These are phyloP conservation scores for Phenganax stokvisi DNA, from an alignment of 92 coral and sea anemone species.

Conservation along the genomic window DNA sequence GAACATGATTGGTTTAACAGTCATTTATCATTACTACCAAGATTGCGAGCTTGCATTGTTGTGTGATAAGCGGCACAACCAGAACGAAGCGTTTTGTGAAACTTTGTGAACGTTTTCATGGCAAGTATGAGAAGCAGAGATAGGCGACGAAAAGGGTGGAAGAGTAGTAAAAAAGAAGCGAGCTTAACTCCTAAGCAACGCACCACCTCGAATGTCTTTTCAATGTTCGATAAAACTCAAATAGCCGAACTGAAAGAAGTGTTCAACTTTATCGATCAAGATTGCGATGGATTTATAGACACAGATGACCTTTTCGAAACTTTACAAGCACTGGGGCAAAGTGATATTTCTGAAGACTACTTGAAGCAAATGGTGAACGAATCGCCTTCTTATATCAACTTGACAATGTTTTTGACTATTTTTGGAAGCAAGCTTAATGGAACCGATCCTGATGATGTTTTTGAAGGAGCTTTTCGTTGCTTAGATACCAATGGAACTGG, in stretches of 20 bases:
- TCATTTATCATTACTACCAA: neutral
- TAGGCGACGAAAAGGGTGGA: constrained; percentile 73
- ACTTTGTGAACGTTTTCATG: neutral
- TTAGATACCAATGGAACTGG: constrained; percentile 75
- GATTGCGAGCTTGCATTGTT: neutral
- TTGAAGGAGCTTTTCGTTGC: constrained; percentile 77
- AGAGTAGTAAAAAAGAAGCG: constrained; percentile 1
- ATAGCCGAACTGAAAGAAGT: constrained; percentile 94
- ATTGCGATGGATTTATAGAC: constrained; percentile 96
- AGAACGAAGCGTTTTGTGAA: neutral
- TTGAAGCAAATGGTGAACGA: constrained; percentile 77
- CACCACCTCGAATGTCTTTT: constrained; percentile 91
- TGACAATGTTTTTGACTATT: constrained; percentile 91
- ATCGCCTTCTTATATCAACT: constrained; percentile 82
- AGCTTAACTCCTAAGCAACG: constrained; percentile 52
- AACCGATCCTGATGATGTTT: constrained; percentile 94
- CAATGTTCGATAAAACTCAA: constrained; percentile 95
- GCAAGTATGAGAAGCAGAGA: constrained; percentile 44
- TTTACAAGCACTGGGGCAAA: constrained; percentile 85
- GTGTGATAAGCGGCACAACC: neutral
- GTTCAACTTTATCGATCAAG: constrained; percentile 92
- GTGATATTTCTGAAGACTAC: constrained; percentile 58
- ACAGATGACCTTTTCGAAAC: constrained; percentile 74
- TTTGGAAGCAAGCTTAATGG: constrained; percentile 96
- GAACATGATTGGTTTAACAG: neutral